Evolutionary conservation across 2,797 vertebrate species (phyloP), one percentile per base, ranked within the genome.

Genomic region (Lerista edwardsae): DNA sequence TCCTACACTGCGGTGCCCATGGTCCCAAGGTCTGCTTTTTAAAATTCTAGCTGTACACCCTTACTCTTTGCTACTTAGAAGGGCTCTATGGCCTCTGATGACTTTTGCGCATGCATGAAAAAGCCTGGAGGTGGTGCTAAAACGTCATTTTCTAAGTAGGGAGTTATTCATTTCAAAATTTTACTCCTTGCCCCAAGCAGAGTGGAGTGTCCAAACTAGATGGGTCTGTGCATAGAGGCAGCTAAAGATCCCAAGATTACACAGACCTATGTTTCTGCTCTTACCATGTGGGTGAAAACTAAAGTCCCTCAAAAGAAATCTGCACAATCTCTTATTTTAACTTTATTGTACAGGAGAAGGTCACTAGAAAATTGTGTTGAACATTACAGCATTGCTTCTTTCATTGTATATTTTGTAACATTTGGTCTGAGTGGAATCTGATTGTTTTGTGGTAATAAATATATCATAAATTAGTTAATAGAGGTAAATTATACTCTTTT

Each of bases 111-210:
- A 82, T 69, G 34, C 89, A 39, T 34, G 29, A 75, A 31, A 75
- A 65, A 27, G 83, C 74, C 83, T 86, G 75, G 86, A 71, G 76
- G 55, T 87, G 59, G 71, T 88, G 65, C 85, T 84, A 80, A 89
- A 81, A 61, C n/a, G 51, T 8, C 23, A 1, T 68, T 86, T 84
- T 69, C 51, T 79, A 74, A 74, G 9, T 11, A 59, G 19, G 79
- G 12, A 67, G 29, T 55, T 17, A 55, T 55, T 55, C 51, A 55
- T 55, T 61, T 61, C 34, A 82, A 21, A 83, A 14, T 34, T 73
- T 84, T 62, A 4, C 47, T 79, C 74, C 67, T 59, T 68, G 57
- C 47, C 75, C 9, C 51, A 0, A 1, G 4, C 19, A 55, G 80
- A 75, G 62, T n/a, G 36, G 2, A 41, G 69, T 25, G 73, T 19